A percentile compares a stretch with the other conserved stretches of the same genome.
Conservation (phyloP, 1,140 invertebrate species). For the Scaptomyza hsui region DNA sequence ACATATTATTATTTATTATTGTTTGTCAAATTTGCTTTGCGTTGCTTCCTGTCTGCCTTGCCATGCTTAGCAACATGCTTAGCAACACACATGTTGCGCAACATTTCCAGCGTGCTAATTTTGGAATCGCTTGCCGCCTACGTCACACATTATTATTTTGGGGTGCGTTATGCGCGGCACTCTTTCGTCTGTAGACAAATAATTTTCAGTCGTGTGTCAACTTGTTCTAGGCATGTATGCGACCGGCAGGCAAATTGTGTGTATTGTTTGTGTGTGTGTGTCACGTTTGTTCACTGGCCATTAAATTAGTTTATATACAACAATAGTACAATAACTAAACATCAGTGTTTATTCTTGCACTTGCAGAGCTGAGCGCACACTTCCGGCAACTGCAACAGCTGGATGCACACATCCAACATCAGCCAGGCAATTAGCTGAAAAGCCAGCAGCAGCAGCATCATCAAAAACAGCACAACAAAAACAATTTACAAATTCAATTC, state of each 20-base stretch:
- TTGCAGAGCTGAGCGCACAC: conserved; percentile 59
- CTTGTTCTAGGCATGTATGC: conserved; percentile 54
- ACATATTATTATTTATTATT: conserved; percentile 61
- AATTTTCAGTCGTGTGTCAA: conserved; percentile 69
- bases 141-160: conserved; percentile 32
- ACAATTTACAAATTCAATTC: conserved; percentile 21
- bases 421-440: conserved; percentile 23
- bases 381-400: conserved; percentile 65
- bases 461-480: neutral
- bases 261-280: neutral
- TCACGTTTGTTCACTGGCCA: conserved; percentile 27
- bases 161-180: conserved; percentile 55
- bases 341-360: conserved; percentile 63
- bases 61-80: conserved; percentile 23
- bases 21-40: conserved; percentile 43
- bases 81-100: conserved; percentile 44
- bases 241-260: conserved; percentile 6
- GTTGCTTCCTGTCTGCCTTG: conserved; percentile 14
- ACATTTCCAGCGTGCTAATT: conserved; percentile 65
- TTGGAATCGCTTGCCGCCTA: conserved; percentile 48
- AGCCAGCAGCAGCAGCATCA: too few relatives aligned
- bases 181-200: conserved; percentile 6
- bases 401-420: conserved; percentile 39
- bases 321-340: conserved; percentile 35
- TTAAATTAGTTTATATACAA: conserved; percentile 22